Evolutionary conservation across 2,113 vertebrate genomes (phyloP), one percentile per base, ranked within the genome.

Genomic region (Thamnophis sirtalis): DNA sequence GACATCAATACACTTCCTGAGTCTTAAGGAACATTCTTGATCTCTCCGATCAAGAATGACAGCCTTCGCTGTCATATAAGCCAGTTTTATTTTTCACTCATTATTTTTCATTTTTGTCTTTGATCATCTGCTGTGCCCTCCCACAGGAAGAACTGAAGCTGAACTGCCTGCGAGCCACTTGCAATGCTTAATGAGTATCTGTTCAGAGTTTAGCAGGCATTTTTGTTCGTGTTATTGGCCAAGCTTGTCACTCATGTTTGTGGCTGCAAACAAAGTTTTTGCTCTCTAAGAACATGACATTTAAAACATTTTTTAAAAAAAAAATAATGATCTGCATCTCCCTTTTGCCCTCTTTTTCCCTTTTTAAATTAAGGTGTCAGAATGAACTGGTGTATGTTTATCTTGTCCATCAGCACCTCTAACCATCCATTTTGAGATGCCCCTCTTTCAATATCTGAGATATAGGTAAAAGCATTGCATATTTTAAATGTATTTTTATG

Each of bases 11-110:
- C 22, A 50, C 94, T 96, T 96, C 95, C 96, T 91, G 93, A 94
- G 80, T 0, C 0, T 84, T 13, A 24, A 95, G 92, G 94, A 95
- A 73, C 33, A 26, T 94, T 92, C 93, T 92, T 95, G 95, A 96
- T 95, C 96, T 96, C 92, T 92, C 92, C 89, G 94, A 96, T 95
- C 94, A 92, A 91, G 90, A 43, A 43, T 43, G 43, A 89, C 92
- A 95, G 94, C 93, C 95, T 95, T 93, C 91, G 93, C 96, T 95
- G 90, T 95, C 94, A 93, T 90, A 91, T 96, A 96, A 97, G 92
- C 95, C 94, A 92, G 92, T 96, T 97, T 96, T 95, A 90, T 96
- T 96, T 95, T 93, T 95, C 90, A n/a, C 11, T 68, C 28, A 68
- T 68, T 33, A 17, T 68, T 68, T 68, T 68, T 68, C 63, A 92